A percentile compares a stretch with the other conserved stretches of the same genome.
Conservation (phyloP, 2,888 invertebrate species). For the Helleia helle region DNA sequence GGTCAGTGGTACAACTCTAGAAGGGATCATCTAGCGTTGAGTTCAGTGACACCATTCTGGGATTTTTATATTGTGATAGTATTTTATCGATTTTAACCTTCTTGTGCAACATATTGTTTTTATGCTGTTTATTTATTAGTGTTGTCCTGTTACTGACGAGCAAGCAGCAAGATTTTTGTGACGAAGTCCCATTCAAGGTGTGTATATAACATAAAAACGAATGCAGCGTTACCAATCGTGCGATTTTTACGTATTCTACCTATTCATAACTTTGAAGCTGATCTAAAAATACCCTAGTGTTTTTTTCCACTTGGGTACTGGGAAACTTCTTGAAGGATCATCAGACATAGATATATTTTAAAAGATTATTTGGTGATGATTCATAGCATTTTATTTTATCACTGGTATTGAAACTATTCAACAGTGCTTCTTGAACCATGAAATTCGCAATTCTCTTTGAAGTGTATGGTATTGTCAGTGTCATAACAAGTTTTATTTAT, state of each 20-base stretch:
- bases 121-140: slow-evolving; percentile 63
- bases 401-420: slow-evolving; percentile 7
- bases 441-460: slow-evolving; percentile 18
- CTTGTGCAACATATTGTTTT: slow-evolving; percentile 47
- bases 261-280: slow-evolving; percentile 18
- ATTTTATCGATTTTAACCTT: slow-evolving; percentile 63
- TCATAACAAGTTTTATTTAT: slow-evolving; percentile 3
- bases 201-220: slow-evolving; percentile 21
- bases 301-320: slow-evolving; percentile 11
- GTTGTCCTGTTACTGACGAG: slow-evolving; percentile 42
- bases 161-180: slow-evolving; percentile 55
- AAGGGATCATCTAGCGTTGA: slow-evolving; percentile 31
- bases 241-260: slow-evolving; percentile 10
- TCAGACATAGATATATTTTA: not conserved
- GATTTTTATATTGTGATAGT: slow-evolving; percentile 45
- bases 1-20: slow-evolving; percentile 37
- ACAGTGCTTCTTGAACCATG: slow-evolving; percentile 15
- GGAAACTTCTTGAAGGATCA: not conserved
- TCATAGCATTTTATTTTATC: not conserved
- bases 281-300: slow-evolving; percentile 22
- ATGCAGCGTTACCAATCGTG: slow-evolving; percentile 7
- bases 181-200: slow-evolving; percentile 60
- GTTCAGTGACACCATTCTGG: slow-evolving; percentile 40
- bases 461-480: slow-evolving; percentile 7
- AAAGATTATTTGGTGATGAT: slow-evolving; percentile 1